phyloP scores from a whole-genome alignment of 2,797 vertebrate genomes.

The Labroides dimidiatus region DNA sequence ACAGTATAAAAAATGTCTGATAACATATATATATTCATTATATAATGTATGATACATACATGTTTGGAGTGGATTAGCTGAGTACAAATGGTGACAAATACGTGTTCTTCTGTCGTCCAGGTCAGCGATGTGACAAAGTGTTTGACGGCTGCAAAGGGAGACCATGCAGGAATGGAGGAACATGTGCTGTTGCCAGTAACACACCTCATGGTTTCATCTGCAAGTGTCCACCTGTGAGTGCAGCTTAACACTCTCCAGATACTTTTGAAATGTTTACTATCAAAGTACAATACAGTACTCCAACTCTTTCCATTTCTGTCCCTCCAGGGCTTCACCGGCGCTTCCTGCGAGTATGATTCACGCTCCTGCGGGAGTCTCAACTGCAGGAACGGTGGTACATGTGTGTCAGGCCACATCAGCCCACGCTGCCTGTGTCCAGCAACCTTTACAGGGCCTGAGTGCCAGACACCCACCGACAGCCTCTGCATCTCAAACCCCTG shows the following conservation, averaged over 20 bases:
- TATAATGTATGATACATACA: too few relatives aligned
- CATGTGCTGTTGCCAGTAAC: constrained; percentile 93
- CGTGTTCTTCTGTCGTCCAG: constrained; percentile 71
- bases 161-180: constrained; percentile 92
- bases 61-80: neutral
- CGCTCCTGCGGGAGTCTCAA: constrained; percentile 90
- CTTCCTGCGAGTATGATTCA: constrained; percentile 93
- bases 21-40: too few relatives aligned
- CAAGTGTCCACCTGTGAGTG: constrained; percentile 90
- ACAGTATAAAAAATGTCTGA: neutral
- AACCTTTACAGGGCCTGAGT: constrained; percentile 90
- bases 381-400: constrained; percentile 93
- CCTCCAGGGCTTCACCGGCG: constrained; percentile 84
- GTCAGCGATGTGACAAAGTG: constrained; percentile 93
- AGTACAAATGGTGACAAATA: neutral
- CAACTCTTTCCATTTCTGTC: constrained; percentile 12
- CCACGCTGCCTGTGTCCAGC: constrained; percentile 90
- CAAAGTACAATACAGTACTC: neutral
- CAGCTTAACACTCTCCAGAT: neutral
- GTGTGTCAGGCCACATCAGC: constrained; percentile 88
- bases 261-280: neutral
- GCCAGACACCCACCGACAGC: constrained; percentile 90
- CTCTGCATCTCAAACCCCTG: constrained; percentile 92
- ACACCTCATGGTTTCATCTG: constrained; percentile 91
- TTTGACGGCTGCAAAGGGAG: constrained; percentile 93